A percentile compares a stretch with the other conserved stretches of the same genome.
phyloP scores from a whole-genome alignment of 2,113 vertebrate genomes.

The Octodon degus region DNA sequence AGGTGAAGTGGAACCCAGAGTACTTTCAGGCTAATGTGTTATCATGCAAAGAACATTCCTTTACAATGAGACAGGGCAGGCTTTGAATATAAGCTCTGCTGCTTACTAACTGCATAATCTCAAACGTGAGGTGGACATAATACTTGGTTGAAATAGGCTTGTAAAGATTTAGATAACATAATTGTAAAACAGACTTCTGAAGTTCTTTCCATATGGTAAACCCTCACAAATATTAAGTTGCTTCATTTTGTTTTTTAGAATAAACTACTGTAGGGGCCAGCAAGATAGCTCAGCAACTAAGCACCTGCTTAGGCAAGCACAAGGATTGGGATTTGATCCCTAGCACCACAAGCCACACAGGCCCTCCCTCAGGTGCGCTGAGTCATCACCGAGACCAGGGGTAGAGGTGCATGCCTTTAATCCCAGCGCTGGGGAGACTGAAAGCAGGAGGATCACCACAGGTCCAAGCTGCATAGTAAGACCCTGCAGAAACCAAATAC shows the following conservation, averaged over 20 bases:
- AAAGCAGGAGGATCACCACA: too few relatives aligned
- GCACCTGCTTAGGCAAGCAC: too few relatives aligned
- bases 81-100: neutral
- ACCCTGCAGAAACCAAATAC: too few relatives aligned
- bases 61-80: too few relatives aligned
- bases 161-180: neutral
- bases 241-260: neutral
- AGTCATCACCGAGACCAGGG: too few relatives aligned
- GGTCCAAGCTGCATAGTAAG: too few relatives aligned
- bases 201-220: neutral
- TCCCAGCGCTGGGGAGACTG: too few relatives aligned
- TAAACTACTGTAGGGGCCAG: neutral
- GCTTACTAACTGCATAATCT: accelerated
- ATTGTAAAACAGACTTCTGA: neutral
- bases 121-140: accelerated
- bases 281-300: too few relatives aligned
- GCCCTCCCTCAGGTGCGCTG: too few relatives aligned
- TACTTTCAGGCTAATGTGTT: neutral
- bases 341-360: too few relatives aligned
- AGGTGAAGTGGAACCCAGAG: neutral
- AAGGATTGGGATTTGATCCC: too few relatives aligned
- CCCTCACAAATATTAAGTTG: neutral
- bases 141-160: neutral
- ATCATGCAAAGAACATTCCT: accelerated
- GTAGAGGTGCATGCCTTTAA: too few relatives aligned